Evolutionary conservation across 1,140 invertebrate species (phyloP), one percentile per base, ranked within the genome.

Genomic region (Dendrolimus kikuchii): DNA sequence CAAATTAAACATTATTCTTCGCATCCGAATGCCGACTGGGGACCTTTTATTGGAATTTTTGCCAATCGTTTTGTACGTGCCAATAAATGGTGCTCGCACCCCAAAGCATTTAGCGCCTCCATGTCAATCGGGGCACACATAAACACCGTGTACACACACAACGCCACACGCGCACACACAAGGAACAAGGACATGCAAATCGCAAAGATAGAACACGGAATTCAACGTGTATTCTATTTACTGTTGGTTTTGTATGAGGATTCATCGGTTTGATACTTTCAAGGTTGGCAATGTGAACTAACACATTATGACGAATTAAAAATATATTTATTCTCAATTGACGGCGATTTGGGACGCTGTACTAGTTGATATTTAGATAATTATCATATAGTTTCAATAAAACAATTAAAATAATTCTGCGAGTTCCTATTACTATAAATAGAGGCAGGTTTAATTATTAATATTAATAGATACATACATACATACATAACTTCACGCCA

Each of bases 1-100:
- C 77, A 84, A 84, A 84, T 84, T 84, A 84, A 84, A 84, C 79
- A 76, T 84, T 84, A 81, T 82, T 84, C 81, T 82, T 77, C 81
- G 77, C 77, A 71, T 53, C 51, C 51, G 45, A 51, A 43, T 48
- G 5, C 36, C 46, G 57, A 51, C 44, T 40, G 48, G 64, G 65
- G 67, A 66, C 71, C 70, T 72, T 74, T 79, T 84, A 84, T 84
- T 84, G 81, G 81, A 84, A 84, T 84, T 84, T 81, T 84, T 83
- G 73, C 76, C 77, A 78, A 81, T 78, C 76, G 55, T 49, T 55
- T 63, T 23, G 23, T 78, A 78, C 81, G 81, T 82, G 79, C 76
- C 81, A 84, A 84, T 82, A 84, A 81, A 84, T 81, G 82, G 70
- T 66, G 68, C 59, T 65, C 65, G 65, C 70, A 69, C 75, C 77